A percentile compares a stretch with the other conserved stretches of the same genome.
Conservation (phyloP, 2,888 invertebrate species). For the Notocelia uddmanniana region DNA sequence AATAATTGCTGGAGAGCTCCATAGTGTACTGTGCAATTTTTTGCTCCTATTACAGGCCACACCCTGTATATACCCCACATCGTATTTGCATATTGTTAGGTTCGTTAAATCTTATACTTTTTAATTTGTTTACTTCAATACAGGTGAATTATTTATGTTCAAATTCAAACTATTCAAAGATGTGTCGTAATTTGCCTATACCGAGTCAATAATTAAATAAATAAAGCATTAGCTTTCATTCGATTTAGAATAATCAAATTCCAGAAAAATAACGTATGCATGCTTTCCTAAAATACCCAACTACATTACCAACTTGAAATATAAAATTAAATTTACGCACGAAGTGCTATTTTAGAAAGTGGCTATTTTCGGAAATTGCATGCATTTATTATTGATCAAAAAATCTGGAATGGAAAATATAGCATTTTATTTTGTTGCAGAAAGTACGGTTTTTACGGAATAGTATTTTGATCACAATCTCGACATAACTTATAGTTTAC, state of each 20-base stretch:
- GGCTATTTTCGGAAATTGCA: constrained; percentile 7
- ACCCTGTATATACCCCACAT: too few relatives aligned
- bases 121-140: too few relatives aligned
- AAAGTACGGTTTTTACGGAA: background rate
- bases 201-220: background rate
- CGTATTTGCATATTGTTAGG: too few relatives aligned
- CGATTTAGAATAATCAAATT: background rate
- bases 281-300: background rate
- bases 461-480: background rate
- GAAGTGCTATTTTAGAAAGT: background rate
- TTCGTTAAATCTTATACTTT: too few relatives aligned
- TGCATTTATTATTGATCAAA: background rate
- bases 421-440: background rate
- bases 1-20: too few relatives aligned
- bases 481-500: too few relatives aligned
- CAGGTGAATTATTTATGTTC: background rate
- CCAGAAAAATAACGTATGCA: background rate
- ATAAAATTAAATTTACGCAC: background rate
- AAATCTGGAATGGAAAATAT: background rate
- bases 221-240: background rate
- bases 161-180: background rate
- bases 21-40: too few relatives aligned
- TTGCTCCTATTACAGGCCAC: too few relatives aligned
- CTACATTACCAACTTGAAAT: background rate
- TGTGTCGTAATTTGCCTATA: background rate